Percentiles rank a stretch among this genome's conserved stretches.
phyloP scores from a whole-genome alignment of 2,113 vertebrate genomes.

The Osmerus mordax region DNA sequence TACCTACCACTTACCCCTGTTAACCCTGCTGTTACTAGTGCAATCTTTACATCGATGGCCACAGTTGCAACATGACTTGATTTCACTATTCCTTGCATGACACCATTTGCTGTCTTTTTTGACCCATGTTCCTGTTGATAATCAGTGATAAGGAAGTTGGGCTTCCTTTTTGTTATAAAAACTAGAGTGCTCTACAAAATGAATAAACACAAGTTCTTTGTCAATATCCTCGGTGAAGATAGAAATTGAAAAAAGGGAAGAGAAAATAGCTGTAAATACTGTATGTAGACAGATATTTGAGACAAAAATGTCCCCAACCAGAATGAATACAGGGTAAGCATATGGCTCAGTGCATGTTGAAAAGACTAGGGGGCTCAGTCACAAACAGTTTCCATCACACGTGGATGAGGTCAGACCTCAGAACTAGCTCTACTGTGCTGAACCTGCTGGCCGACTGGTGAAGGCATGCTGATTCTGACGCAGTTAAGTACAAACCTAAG shows the following conservation, averaged over 20 bases:
- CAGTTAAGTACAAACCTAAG: no score
- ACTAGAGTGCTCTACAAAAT: neutral
- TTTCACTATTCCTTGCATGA: constrained; percentile 73
- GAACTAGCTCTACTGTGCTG: neutral
- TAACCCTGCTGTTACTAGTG: constrained; percentile 58
- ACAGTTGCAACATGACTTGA: constrained; percentile 77
- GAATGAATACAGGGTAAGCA: no score
- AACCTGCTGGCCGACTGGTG: neutral
- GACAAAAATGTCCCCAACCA: no score
- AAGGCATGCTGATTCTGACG: neutral
- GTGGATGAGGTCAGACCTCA: neutral
- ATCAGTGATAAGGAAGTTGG: constrained; percentile 10
- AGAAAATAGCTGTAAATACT: no score
- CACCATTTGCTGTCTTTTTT: constrained; percentile 67
- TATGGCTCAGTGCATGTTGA: neutral
- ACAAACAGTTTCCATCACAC: neutral
- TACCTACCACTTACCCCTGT: constrained; percentile 63
- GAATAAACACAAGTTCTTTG: neutral
- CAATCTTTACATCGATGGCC: constrained; percentile 70
- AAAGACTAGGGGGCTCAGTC: neutral
- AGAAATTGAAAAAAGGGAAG: constrained; percentile 23
- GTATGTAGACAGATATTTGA: no score
- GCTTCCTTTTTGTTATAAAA: neutral
- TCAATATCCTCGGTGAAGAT: no score
- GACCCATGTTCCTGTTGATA: constrained; percentile 9